A percentile compares a stretch with the other conserved stretches of the same genome.
These are phyloP conservation scores for Drosophila virilis DNA, from an alignment of 1,140 invertebrate species.

Conservation along the genomic window DNA sequence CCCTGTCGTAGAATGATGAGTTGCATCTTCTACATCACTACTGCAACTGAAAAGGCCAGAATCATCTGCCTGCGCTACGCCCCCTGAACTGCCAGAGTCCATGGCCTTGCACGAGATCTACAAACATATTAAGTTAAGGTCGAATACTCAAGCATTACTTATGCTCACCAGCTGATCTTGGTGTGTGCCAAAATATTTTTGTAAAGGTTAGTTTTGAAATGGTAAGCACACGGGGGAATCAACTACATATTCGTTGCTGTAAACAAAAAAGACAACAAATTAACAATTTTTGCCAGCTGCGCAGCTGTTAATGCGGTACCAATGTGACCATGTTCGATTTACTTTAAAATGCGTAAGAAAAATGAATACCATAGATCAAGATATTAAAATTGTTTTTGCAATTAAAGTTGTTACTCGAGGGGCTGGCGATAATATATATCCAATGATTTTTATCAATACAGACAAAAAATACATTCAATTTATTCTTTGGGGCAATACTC, in stretches of 20 bases:
- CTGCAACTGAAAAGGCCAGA: slow-evolving; percentile 64
- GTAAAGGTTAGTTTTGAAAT: background rate
- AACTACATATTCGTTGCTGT: slow-evolving; percentile 60
- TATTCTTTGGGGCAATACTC: background rate
- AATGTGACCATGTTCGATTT: slow-evolving; percentile 35
- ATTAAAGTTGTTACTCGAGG: too few species aligned
- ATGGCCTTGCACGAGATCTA: slow-evolving; percentile 33
- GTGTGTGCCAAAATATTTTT: background rate
- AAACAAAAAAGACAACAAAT: slow-evolving; percentile 48
- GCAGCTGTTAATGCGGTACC: slow-evolving; percentile 47
- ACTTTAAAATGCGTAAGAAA: background rate
- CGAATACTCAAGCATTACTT: background rate
- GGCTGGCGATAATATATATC: background rate
- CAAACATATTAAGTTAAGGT: slow-evolving; percentile 2
- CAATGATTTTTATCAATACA: background rate
- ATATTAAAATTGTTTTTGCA: background rate
- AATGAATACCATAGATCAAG: slow-evolving; percentile 16
- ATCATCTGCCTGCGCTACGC: slow-evolving; percentile 52
- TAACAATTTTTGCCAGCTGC: slow-evolving; percentile 21
- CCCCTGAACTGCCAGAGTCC: slow-evolving; percentile 45
- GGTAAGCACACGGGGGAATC: background rate
- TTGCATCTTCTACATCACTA: slow-evolving; percentile 46
- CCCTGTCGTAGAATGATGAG: slow-evolving; percentile 29
- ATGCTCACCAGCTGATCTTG: background rate
- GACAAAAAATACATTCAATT: background rate